A percentile compares a stretch with the other conserved stretches of the same genome.
phyloP scores from a whole-genome alignment of 2,797 vertebrate species.

The Harpagifer antarcticus region DNA sequence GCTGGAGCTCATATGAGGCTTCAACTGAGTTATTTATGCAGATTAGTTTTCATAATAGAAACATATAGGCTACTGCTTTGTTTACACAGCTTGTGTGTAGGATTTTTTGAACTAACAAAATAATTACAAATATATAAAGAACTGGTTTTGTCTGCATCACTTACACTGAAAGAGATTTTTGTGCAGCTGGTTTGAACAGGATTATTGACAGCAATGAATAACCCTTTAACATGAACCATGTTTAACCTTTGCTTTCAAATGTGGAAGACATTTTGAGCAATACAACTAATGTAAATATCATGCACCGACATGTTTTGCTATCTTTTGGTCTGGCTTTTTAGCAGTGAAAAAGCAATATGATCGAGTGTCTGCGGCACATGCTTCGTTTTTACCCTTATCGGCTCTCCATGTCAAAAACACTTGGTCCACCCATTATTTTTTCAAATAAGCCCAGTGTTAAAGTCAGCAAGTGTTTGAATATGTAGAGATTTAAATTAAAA shows the following conservation, averaged over 20 bases:
- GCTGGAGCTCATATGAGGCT: too few species aligned
- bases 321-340: neutral
- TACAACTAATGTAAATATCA: neutral
- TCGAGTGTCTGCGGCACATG: neutral
- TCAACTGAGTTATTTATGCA: too few species aligned
- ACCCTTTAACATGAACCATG: neutral
- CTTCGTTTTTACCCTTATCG: constrained; percentile 16
- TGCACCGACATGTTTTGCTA: neutral
- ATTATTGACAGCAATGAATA: neutral
- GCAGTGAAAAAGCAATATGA: neutral
- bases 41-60: too few species aligned
- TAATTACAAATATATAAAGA: too few species aligned
- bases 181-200: neutral
- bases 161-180: neutral
- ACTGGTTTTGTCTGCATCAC: neutral
- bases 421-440: neutral
- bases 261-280: neutral
- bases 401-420: constrained; percentile 60
- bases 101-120: too few species aligned
- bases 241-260: neutral
- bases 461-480: neutral
- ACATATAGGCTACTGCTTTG: too few species aligned
- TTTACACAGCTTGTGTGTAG: too few species aligned
- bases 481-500: neutral
- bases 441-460: neutral